Percentiles rank a stretch among this genome's conserved stretches.
Conservation (phyloP, 1,140 invertebrate genomes). For the Grapholita molesta region DNA sequence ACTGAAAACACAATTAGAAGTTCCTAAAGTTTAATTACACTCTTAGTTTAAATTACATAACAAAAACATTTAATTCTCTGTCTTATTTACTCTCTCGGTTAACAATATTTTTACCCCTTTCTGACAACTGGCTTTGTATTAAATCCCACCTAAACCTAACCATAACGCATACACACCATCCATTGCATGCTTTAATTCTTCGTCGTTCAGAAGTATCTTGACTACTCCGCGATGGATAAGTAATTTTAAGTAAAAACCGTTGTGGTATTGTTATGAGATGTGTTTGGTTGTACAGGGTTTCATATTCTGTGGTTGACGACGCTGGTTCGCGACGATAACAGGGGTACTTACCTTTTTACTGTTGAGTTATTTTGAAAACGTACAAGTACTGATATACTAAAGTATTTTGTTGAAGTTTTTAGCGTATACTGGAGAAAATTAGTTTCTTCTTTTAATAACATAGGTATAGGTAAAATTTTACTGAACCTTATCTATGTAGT, state of each 20-base stretch:
- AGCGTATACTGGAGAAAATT: not conserved
- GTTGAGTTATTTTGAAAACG: constrained; percentile 1
- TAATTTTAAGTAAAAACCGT: not conserved
- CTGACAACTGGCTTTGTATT: not conserved
- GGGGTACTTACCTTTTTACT: constrained; percentile 1
- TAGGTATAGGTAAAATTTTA: no score
- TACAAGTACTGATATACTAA: not conserved
- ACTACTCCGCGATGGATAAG: not conserved
- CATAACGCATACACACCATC: not conserved
- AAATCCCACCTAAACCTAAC: not conserved
- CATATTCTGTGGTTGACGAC: not conserved
- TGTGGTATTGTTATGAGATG: not conserved
- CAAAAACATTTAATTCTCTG: not conserved
- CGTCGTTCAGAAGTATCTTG: not conserved
- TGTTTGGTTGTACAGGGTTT: not conserved
- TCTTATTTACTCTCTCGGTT: not conserved
- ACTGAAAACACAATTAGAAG: no score
- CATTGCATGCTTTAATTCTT: not conserved
- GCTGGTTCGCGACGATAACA: not conserved
- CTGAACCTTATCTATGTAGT: no score
- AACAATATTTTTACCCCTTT: not conserved
- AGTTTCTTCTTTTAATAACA: no score
- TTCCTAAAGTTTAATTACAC: no score
- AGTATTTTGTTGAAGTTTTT: not conserved
- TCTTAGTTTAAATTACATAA: not conserved